Percentiles rank a stretch among this genome's conserved stretches.
Conservation (phyloP, 2,113 vertebrate genomes). For the Fulica atra region DNA sequence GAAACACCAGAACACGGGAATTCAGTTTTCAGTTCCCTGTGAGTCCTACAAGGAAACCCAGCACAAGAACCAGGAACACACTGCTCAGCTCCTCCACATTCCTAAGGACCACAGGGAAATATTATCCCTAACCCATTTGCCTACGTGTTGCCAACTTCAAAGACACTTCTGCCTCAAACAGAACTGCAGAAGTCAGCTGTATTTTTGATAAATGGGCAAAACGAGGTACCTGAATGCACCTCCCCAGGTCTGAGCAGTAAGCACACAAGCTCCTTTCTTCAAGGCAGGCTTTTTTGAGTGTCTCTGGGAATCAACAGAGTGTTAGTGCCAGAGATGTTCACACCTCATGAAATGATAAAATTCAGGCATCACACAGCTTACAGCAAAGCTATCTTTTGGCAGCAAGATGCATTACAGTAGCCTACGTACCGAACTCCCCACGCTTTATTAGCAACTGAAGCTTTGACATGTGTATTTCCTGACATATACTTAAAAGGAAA, state of each 20-base stretch:
- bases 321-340: not conserved
- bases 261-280: not conserved
- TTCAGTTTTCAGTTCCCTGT: not conserved
- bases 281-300: not conserved
- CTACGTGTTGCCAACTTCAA: not conserved
- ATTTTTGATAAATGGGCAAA: not conserved
- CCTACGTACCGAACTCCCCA: not conserved
- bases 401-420: not conserved
- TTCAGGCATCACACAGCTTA: not conserved
- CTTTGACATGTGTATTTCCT: rapidly evolving
- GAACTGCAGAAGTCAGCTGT: not conserved
- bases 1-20: not conserved
- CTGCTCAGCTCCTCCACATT: not conserved
- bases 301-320: not conserved
- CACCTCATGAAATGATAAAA: not conserved
- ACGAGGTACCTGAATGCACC: not conserved
- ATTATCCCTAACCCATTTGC: rapidly evolving
- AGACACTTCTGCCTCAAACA: not conserved
- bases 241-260: not conserved
- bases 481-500: not conserved
- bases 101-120: not conserved
- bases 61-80: not conserved
- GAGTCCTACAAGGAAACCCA: not conserved
- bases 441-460: not conserved
- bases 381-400: not conserved